Percentiles rank a stretch among this genome's conserved stretches.
phyloP scores from a whole-genome alignment of 2,888 invertebrate species.

The Theretra japonica region DNA sequence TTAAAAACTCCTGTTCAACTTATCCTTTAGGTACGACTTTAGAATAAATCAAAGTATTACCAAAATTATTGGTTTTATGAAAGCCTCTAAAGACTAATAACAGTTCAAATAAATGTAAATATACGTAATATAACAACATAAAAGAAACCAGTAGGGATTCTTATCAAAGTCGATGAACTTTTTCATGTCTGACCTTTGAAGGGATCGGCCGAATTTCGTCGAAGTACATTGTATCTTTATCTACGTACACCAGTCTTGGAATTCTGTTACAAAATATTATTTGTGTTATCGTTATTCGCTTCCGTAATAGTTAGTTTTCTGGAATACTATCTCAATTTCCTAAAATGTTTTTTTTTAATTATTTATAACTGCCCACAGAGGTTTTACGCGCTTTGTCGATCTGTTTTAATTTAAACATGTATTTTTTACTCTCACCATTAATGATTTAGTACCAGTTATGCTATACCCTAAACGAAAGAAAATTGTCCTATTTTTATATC shows the following conservation, averaged over 20 bases:
- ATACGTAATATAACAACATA: not conserved
- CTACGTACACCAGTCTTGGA: not conserved
- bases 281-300: not conserved
- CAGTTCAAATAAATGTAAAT: not conserved
- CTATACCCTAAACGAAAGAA: no score
- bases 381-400: no score
- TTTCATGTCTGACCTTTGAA: constrained; percentile 33
- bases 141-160: not conserved
- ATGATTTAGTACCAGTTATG: no score
- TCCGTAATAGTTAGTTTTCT: not conserved
- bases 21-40: no score
- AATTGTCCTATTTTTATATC: no score
- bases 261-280: not conserved
- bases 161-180: constrained; percentile 35
- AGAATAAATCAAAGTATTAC: no score
- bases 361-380: not conserved
- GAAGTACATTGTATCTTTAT: not conserved
- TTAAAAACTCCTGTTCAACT: no score
- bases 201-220: constrained; percentile 17
- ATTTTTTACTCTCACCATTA: no score
- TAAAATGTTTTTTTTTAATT: not conserved
- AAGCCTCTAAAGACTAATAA: not conserved
- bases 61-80: no score
- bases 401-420: no score
- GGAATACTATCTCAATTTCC: not conserved